Evolutionary conservation across 2,797 vertebrate species (phyloP).

Genomic region (Esox masquinongy): DNA sequence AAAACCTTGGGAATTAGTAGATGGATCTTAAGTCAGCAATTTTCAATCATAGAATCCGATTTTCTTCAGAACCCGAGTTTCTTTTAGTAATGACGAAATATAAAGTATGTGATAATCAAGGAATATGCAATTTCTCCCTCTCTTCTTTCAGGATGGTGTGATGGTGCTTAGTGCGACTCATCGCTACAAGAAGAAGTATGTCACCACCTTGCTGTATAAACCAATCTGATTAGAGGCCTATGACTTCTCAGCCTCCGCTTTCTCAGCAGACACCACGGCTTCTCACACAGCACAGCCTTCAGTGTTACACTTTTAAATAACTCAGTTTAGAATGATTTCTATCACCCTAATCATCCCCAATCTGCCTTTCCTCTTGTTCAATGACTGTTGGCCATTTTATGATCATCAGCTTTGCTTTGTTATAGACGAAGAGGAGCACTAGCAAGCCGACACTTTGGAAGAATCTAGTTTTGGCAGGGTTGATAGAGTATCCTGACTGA

Average conservation of each 20-base stretch:
- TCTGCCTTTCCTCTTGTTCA: conserved; percentile 22
- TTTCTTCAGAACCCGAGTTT: no score
- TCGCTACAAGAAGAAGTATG: conserved; percentile 97
- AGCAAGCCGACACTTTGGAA: conserved; percentile 9
- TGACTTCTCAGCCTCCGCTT: neutral
- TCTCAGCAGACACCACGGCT: neutral
- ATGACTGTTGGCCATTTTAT: conserved; percentile 20
- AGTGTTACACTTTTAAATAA: conserved; percentile 26
- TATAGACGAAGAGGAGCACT: conserved; percentile 29
- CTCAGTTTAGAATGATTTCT: conserved; percentile 21
- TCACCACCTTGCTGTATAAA: conserved; percentile 92
- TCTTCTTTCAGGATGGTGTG: conserved; percentile 83
- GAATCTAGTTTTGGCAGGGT: neutral
- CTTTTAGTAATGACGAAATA: neutral
- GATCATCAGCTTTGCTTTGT: conserved; percentile 27
- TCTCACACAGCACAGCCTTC: neutral
- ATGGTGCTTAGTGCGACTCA: conserved; percentile 97
- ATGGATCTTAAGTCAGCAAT: neutral
- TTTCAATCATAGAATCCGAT: no score
- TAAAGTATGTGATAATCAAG: neutral
- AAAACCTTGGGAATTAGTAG: neutral
- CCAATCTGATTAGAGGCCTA: conserved; percentile 80
- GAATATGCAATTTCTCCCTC: conserved; percentile 2
- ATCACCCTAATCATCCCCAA: conserved; percentile 17
- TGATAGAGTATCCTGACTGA: conserved; percentile 7